phyloP scores from a whole-genome alignment of 2,797 vertebrate genomes.

The Phrynocephalus vlangalii region DNA sequence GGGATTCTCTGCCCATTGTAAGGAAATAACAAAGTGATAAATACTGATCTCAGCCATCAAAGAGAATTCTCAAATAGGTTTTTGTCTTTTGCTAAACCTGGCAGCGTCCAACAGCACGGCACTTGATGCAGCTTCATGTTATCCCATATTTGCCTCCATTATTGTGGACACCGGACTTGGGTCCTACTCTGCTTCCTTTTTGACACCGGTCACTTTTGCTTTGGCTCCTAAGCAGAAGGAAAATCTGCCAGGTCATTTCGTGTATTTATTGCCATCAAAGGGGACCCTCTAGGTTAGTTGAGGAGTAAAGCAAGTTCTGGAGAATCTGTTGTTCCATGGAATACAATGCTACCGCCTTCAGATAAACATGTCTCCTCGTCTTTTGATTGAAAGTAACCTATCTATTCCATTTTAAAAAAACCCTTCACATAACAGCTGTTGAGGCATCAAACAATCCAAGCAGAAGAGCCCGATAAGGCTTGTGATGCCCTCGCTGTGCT shows the following conservation, averaged over 20 bases:
- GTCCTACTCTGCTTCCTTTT: background rate
- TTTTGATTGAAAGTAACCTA: background rate
- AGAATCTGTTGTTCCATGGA: too few relatives aligned
- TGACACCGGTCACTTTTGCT: background rate
- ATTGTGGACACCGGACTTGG: background rate
- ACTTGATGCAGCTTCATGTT: too few relatives aligned
- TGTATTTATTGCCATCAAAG: background rate
- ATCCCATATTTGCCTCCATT: background rate
- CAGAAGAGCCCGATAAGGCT: background rate
- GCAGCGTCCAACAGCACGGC: background rate
- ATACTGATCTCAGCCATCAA: conserved; percentile 70
- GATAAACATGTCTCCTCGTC: background rate
- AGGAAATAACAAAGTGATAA: conserved; percentile 63
- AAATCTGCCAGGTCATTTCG: background rate
- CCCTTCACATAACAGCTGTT: background rate
- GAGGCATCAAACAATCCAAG: background rate
- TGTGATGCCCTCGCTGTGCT: background rate
- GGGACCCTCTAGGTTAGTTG: background rate
- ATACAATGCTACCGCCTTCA: background rate
- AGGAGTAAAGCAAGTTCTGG: background rate
- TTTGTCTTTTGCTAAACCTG: conserved; percentile 34
- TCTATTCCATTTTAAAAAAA: background rate
- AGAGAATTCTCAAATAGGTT: conserved; percentile 11
- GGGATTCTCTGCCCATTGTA: conserved; percentile 69
- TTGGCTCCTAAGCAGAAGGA: background rate